These are phyloP conservation scores for Neopelma chrysocephalum DNA, from an alignment of 2,797 vertebrate genomes.

Conservation along the genomic window DNA sequence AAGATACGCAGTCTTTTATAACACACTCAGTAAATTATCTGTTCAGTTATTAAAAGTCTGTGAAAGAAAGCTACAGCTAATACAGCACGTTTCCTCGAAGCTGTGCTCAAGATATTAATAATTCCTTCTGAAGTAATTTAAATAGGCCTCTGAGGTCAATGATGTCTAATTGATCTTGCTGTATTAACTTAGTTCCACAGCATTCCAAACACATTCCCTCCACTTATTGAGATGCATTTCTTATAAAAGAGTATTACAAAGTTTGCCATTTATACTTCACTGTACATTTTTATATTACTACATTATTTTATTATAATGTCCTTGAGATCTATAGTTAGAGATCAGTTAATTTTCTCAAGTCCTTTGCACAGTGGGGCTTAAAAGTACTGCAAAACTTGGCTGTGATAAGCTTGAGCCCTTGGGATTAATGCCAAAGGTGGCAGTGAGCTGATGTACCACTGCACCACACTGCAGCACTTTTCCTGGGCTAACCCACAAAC, in stretches of 20 bases:
- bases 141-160: slow-evolving; percentile 23
- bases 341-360: background rate
- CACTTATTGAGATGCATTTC: background rate
- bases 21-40: background rate
- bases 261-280: background rate
- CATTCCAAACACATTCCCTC: slow-evolving; percentile 7
- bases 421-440: slow-evolving; percentile 43
- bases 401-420: background rate
- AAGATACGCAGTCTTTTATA: slow-evolving; percentile 3
- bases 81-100: slow-evolving; percentile 6
- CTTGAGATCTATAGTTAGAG: slow-evolving; percentile 3
- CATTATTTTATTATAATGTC: slow-evolving; percentile 19
- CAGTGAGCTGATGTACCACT: slow-evolving; percentile 41
- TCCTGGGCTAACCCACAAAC: background rate
- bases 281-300: background rate
- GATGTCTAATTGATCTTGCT: slow-evolving; percentile 31
- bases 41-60: background rate
- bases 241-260: background rate
- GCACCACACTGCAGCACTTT: slow-evolving; percentile 61
- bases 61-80: slow-evolving; percentile 13
- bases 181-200: background rate
- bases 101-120: background rate
- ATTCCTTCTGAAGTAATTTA: slow-evolving; percentile 18
- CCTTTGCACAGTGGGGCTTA: background rate
- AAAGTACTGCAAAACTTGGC: background rate